These are phyloP conservation scores for Sarcophaga subvicina DNA, from an alignment of 2,888 invertebrate genomes.

Conservation along the genomic window DNA sequence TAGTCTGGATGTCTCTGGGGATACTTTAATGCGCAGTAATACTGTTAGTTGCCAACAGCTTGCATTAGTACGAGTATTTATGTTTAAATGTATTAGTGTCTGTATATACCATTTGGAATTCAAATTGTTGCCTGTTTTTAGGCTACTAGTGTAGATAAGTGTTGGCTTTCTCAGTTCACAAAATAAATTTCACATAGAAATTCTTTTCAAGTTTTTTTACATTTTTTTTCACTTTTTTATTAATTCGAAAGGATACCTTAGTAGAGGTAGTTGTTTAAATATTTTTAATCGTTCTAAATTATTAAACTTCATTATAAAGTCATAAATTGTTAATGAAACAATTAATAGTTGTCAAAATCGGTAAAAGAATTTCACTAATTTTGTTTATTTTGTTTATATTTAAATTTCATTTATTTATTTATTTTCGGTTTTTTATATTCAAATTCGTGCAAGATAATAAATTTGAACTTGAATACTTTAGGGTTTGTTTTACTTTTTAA, in stretches of 20 bases:
- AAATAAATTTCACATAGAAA: constrained; percentile 7
- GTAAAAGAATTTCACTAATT: too few relatives aligned
- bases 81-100: neutral
- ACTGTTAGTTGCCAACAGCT: constrained; percentile 74
- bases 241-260: neutral
- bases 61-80: constrained; percentile 36
- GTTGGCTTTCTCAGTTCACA: constrained; percentile 16
- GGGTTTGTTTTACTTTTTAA: too few relatives aligned
- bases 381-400: neutral
- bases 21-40: constrained; percentile 78
- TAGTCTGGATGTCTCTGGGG: constrained; percentile 70
- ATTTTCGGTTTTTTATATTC: neutral
- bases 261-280: neutral
- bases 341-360: neutral
- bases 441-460: too few relatives aligned
- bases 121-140: constrained; percentile 11
- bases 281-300: constrained; percentile 9
- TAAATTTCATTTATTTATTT: neutral
- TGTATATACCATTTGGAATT: too few relatives aligned
- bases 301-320: constrained; percentile 12
- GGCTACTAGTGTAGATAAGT: neutral
- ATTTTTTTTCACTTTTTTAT: neutral
- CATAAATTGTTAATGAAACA: constrained; percentile 31
- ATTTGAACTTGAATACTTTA: too few relatives aligned
- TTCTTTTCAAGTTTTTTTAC: constrained; percentile 34